Evolutionary conservation across 2,888 invertebrate genomes (phyloP).

Genomic region (Nezara viridula): DNA sequence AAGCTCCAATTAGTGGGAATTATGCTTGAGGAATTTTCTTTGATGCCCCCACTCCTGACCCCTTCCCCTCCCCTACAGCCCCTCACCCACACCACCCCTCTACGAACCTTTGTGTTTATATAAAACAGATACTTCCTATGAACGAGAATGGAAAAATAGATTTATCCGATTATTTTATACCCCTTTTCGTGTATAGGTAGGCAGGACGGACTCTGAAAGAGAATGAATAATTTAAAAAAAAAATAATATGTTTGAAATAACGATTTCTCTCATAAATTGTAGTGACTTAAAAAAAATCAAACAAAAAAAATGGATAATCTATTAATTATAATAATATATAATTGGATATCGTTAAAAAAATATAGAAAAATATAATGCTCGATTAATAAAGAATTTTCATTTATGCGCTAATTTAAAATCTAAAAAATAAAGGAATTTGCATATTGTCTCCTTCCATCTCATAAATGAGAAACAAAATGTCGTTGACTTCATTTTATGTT

Average conservation of each 20-base stretch:
- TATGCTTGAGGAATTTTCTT: conserved; percentile 63
- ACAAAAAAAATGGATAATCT: too few species aligned
- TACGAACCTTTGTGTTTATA: conserved; percentile 10
- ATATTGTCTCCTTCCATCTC: conserved; percentile 19
- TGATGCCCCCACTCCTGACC: conserved; percentile 53
- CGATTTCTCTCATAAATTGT: too few species aligned
- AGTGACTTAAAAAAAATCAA: too few species aligned
- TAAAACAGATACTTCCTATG: conserved; percentile 35
- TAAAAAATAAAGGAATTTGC: conserved; percentile 12
- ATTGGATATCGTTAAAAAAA: too few species aligned
- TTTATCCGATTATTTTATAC: neutral
- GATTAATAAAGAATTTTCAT: conserved; percentile 28
- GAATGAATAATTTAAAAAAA: neutral
- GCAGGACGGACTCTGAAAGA: neutral
- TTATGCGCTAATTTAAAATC: neutral
- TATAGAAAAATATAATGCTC: neutral
- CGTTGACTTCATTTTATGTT: conserved; percentile 7
- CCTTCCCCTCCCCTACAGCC: neutral
- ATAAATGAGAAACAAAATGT: conserved; percentile 35
- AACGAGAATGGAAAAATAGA: conserved; percentile 19
- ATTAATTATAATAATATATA: too few species aligned
- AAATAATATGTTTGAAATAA: neutral
- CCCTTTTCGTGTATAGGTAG: neutral
- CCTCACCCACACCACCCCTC: neutral
- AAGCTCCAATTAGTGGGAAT: conserved; percentile 64